phyloP scores from a whole-genome alignment of 2,797 vertebrate genomes.

The Gallinago solitaria region DNA sequence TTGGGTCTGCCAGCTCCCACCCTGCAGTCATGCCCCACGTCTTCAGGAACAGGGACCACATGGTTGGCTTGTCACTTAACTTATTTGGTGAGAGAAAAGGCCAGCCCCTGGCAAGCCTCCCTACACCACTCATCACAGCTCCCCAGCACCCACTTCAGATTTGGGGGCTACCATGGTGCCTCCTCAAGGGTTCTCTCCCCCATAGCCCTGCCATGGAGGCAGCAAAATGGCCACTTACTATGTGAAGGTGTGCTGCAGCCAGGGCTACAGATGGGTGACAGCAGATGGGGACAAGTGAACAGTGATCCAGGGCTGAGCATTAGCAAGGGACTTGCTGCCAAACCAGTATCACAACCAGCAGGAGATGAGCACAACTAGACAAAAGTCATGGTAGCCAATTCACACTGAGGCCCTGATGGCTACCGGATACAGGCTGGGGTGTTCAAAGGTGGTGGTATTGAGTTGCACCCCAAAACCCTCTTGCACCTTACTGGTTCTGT shows the following conservation, averaged over 20 bases:
- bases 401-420: neutral
- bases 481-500: neutral
- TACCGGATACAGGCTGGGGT: neutral
- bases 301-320: neutral
- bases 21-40: neutral
- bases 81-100: neutral
- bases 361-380: neutral
- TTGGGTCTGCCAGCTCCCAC: neutral
- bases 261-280: neutral
- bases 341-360: fast-evolving
- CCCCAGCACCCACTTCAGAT: neutral
- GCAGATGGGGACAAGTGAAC: neutral
- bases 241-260: neutral
- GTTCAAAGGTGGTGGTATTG: neutral
- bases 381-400: neutral
- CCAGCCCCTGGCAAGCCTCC: neutral
- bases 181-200: neutral
- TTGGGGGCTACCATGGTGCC: fast-evolving
- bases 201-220: neutral
- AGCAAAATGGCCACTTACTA: neutral
- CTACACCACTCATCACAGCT: neutral
- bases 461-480: neutral
- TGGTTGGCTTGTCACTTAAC: neutral
- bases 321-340: neutral
- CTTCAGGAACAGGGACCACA: neutral